Percentiles rank a stretch among this genome's conserved stretches.
Evolutionary conservation across 2,113 vertebrate species (phyloP).

Genomic region (Esox niger): DNA sequence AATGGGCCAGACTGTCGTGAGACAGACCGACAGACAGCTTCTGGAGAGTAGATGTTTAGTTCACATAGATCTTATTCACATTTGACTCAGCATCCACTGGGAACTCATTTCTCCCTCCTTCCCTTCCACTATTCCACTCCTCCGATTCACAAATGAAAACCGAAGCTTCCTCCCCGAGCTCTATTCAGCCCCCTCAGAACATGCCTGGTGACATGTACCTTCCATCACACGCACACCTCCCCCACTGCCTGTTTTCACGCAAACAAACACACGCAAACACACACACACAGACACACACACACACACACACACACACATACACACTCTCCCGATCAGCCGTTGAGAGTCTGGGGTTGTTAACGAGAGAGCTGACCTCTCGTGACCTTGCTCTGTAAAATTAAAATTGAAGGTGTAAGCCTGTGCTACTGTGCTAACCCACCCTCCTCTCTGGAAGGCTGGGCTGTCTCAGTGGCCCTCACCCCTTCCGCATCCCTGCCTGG

Average conservation of each 20-base stretch:
- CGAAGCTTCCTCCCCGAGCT: conserved; percentile 35
- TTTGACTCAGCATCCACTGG: conserved; percentile 39
- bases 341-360: conserved; percentile 39
- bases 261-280: not conserved
- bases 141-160: conserved; percentile 41
- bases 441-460: not conserved
- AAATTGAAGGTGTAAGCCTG: conserved; percentile 51
- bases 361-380: conserved; percentile 37
- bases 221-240: conserved; percentile 29
- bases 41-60: conserved; percentile 8
- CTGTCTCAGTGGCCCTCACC: conserved; percentile 20
- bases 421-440: conserved; percentile 9
- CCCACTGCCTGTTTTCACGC: not conserved
- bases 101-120: conserved; percentile 22
- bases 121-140: conserved; percentile 16
- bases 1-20: conserved; percentile 11
- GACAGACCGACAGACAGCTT: conserved; percentile 14
- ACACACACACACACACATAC: not conserved
- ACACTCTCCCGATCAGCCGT: conserved; percentile 19
- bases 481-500: conserved; percentile 8
- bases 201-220: conserved; percentile 34
- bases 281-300: too few relatives aligned
- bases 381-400: conserved; percentile 46
- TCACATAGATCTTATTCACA: conserved; percentile 29
- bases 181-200: conserved; percentile 31